phyloP scores from a whole-genome alignment of 2,113 vertebrate species.

The Antigone vipio region DNA sequence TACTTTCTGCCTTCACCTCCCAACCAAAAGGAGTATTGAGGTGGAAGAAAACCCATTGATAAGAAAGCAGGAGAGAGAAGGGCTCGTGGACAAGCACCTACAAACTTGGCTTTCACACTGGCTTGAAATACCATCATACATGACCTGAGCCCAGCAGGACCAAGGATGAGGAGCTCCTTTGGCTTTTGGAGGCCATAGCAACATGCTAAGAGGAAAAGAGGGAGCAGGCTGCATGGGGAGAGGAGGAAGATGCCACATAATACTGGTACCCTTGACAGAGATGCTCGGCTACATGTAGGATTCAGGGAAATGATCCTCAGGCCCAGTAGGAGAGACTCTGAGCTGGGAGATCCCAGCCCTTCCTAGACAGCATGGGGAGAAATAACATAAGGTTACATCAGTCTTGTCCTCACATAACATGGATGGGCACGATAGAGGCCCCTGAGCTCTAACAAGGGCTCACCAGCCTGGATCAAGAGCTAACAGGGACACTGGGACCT shows the following conservation, averaged over 20 bases:
- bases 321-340: background rate
- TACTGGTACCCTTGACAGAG: background rate
- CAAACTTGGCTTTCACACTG: background rate
- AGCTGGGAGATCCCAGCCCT: background rate
- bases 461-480: background rate
- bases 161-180: background rate
- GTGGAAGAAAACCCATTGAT: background rate
- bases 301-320: background rate
- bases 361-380: background rate
- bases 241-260: background rate
- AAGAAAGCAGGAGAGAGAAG: accelerated
- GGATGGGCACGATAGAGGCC: accelerated
- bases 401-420: background rate
- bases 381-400: background rate
- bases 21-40: background rate
- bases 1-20: background rate
- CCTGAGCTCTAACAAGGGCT: background rate
- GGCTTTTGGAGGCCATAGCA: background rate
- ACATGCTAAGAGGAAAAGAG: background rate
- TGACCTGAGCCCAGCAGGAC: background rate
- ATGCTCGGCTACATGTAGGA: background rate
- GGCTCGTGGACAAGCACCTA: background rate
- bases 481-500: background rate
- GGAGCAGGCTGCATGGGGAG: background rate
- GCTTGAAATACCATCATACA: background rate